Evolutionary conservation across 1,140 invertebrate genomes (phyloP), one percentile per base, ranked within the genome.

Genomic region (Calycopis cecrops): DNA sequence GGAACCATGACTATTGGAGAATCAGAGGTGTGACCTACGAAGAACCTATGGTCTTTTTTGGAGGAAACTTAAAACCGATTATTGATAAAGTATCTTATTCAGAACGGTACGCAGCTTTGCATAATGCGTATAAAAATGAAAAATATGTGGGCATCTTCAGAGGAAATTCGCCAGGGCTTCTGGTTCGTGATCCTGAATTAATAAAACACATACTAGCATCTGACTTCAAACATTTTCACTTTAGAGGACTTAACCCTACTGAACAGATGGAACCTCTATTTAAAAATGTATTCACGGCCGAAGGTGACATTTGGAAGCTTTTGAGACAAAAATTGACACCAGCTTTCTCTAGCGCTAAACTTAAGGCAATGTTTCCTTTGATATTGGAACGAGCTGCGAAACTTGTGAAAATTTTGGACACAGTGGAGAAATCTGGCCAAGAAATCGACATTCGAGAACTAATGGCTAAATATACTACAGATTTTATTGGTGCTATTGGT

Each of bases 131-230:
- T 37, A 60, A 63, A 1, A 35, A 59, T 2, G 70, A 73, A 37
- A 59, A 38, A 49, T 52, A 60, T n/a, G 60, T 71, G 10, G 73
- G 70, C 1, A 51, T 52, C 14, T 69, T 58, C 35, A 37, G 60
- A 3, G 42, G 33, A 9, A 64, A 57, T 16, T 48, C 37, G 1
- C 49, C 60, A 3, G 52, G 21, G 2, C 12, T 68, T 10, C 49
- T 91, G 1, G 59, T 91, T 0, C 68, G 85, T 8, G 90, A 91
- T 71, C 85, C 88, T 3, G 87, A 90, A 11, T 47, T 91, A 0
- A 79, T n/a, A n/a, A n/a, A n/a, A n/a, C n/a, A n/a, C n/a, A n/a
- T n/a, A n/a, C n/a, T n/a, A n/a, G n/a, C n/a, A n/a, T n/a, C n/a
- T n/a, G n/a, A n/a, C n/a, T n/a, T n/a, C n/a, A n/a, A n/a, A n/a